A percentile compares a stretch with the other conserved stretches of the same genome.
Conservation (phyloP, 2,797 vertebrate species). For the Eremophila alpestris region DNA sequence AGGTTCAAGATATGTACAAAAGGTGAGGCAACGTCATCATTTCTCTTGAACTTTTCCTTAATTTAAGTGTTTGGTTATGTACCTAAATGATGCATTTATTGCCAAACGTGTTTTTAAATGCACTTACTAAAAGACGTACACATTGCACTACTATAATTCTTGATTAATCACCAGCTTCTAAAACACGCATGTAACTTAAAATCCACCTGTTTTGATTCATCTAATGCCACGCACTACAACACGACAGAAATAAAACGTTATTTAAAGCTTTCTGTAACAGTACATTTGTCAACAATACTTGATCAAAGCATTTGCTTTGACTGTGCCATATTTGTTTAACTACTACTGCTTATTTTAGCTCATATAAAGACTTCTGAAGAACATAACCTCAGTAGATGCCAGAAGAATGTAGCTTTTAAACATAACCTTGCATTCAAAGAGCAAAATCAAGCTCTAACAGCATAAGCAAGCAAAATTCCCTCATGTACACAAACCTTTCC, state of each 20-base stretch:
- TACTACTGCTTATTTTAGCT: constrained; percentile 49
- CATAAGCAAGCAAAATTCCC: constrained; percentile 16
- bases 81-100: neutral
- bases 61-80: neutral
- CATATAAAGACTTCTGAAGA: constrained; percentile 34
- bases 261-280: constrained; percentile 19
- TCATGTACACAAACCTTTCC: neutral
- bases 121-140: neutral
- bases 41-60: neutral
- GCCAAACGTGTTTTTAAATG: neutral
- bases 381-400: constrained; percentile 15
- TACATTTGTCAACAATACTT: neutral
- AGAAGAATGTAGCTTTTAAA: constrained; percentile 47
- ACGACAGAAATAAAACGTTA: constrained; percentile 19
- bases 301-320: constrained; percentile 33
- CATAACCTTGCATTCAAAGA: constrained; percentile 19
- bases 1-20: neutral
- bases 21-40: neutral
- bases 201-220: constrained; percentile 50
- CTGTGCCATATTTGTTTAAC: constrained; percentile 25
- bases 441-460: neutral
- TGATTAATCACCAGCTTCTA: neutral
- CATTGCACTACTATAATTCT: neutral
- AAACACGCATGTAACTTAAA: neutral
- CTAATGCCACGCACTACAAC: neutral